Conservation (phyloP, 2,797 vertebrate species). For the Phataginus tetradactyla region DNA sequence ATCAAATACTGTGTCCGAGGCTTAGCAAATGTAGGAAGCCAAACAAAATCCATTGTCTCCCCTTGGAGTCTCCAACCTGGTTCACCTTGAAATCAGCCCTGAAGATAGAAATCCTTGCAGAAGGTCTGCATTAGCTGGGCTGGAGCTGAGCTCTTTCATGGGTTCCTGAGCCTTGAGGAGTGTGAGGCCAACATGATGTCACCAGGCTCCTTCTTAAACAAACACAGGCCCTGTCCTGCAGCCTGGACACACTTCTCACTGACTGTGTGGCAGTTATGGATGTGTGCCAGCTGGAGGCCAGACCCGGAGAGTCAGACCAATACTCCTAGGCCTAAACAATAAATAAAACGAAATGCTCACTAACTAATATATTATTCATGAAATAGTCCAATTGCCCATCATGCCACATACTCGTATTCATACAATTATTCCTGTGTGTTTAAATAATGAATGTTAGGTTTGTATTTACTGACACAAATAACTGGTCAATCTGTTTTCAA, state of each 20-base stretch:
- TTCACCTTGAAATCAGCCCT: slow-evolving; percentile 75
- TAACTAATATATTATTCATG: slow-evolving; percentile 65
- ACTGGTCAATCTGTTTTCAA: slow-evolving; percentile 63
- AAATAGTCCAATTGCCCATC: slow-evolving; percentile 59
- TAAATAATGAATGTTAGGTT: slow-evolving; percentile 68
- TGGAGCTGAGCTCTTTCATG: rapidly evolving
- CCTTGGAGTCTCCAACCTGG: slow-evolving; percentile 75
- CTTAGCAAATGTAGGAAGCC: slow-evolving; percentile 82
- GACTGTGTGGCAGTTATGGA: background rate
- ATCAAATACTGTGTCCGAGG: slow-evolving; percentile 84
- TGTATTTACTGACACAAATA: slow-evolving; percentile 69
- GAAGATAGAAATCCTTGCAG: slow-evolving; percentile 4
- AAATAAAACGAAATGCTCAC: slow-evolving; percentile 63
- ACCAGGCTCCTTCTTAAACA: slow-evolving; percentile 4
- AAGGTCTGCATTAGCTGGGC: background rate
- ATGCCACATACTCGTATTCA: slow-evolving; percentile 17
- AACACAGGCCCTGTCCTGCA: background rate
- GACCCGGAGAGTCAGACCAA: background rate
- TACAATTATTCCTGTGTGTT: slow-evolving; percentile 56
- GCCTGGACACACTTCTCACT: background rate
- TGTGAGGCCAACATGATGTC: background rate
- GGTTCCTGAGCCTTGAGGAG: background rate
- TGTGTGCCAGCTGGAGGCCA: background rate
- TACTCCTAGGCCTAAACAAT: background rate
- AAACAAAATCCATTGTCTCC: slow-evolving; percentile 83